A percentile compares a stretch with the other conserved stretches of the same genome.
These are phyloP conservation scores for Silurus lanzhouensis DNA, from an alignment of 2,797 vertebrate genomes.

Conservation along the genomic window DNA sequence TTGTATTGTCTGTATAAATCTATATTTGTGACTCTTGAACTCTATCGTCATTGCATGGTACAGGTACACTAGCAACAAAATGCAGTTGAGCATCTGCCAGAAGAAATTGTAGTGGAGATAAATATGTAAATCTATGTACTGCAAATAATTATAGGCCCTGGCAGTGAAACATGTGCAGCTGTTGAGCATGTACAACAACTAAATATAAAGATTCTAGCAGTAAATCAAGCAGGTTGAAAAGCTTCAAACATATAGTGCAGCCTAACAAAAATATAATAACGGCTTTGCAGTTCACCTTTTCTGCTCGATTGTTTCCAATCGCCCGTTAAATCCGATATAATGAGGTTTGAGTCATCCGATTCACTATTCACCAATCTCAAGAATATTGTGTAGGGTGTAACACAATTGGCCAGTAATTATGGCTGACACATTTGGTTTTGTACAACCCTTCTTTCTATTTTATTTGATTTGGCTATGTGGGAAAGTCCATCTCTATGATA, in stretches of 20 bases:
- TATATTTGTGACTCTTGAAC: too few relatives aligned
- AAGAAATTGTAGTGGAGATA: too few relatives aligned
- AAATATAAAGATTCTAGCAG: too few relatives aligned
- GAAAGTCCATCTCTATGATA: neutral
- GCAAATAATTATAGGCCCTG: too few relatives aligned
- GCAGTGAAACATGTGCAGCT: too few relatives aligned
- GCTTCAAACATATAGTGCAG: neutral
- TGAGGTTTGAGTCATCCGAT: neutral
- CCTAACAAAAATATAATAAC: neutral
- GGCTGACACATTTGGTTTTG: neutral
- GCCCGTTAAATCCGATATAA: neutral
- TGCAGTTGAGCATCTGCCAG: too few relatives aligned
- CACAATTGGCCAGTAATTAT: neutral
- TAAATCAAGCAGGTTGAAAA: neutral
- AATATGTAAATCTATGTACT: too few relatives aligned
- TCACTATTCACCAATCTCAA: neutral
- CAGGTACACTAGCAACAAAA: too few relatives aligned
- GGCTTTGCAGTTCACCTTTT: neutral
- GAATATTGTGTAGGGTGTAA: neutral
- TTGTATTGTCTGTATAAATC: too few relatives aligned
- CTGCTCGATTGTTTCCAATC: neutral
- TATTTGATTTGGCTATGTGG: neutral
- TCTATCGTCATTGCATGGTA: too few relatives aligned
- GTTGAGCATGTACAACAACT: too few relatives aligned
- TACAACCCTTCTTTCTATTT: neutral